phyloP scores from a whole-genome alignment of 2,888 invertebrate genomes.

The Folsomia candida region DNA sequence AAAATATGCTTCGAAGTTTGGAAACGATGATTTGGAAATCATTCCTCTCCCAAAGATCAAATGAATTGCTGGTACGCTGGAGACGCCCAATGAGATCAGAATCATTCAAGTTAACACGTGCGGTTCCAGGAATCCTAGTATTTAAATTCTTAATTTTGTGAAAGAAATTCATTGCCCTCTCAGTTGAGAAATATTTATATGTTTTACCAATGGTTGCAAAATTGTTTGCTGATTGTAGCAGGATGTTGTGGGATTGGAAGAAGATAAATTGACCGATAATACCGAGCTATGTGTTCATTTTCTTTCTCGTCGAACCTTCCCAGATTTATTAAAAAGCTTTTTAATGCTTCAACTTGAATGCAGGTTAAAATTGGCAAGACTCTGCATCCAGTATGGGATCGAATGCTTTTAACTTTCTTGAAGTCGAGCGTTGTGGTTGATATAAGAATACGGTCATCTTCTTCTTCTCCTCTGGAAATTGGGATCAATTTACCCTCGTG shows the following conservation, averaged over 20 bases:
- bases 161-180: background rate
- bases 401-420: background rate
- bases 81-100: background rate
- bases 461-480: too few species aligned
- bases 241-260: background rate
- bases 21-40: background rate
- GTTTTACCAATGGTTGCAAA: background rate
- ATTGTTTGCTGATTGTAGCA: background rate
- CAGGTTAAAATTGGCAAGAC: background rate
- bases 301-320: background rate
- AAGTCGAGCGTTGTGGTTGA: background rate
- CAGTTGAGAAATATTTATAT: background rate
- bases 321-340: background rate
- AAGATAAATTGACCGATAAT: background rate
- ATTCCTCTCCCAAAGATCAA: background rate
- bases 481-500: too few species aligned
- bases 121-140: background rate
- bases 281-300: background rate
- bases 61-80: background rate
- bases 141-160: background rate
- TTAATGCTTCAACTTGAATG: background rate
- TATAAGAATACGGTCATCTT: background rate
- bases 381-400: background rate
- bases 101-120: background rate
- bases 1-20: background rate